Evolutionary conservation across 2,113 vertebrate genomes (phyloP).

Genomic region (Pelodiscus sinensis): DNA sequence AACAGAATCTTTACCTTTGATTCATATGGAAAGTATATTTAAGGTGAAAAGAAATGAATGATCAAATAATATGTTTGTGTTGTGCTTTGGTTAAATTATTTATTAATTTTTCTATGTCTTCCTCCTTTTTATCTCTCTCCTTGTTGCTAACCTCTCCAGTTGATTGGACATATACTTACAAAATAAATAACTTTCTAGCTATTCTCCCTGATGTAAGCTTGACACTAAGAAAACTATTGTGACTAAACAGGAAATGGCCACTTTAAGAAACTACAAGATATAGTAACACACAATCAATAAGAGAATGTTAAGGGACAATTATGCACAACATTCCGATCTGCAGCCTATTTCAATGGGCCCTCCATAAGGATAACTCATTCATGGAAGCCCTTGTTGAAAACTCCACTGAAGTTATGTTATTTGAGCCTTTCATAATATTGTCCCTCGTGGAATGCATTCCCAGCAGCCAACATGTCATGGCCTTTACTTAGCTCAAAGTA

Average conservation of each 20-base stretch:
- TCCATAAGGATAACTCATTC: neutral
- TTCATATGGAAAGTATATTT: neutral
- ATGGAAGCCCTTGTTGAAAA: neutral
- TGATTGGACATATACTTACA: neutral
- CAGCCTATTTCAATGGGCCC: rapidly evolving
- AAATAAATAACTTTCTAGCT: rapidly evolving
- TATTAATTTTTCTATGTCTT: too few relatives aligned
- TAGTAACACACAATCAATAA: neutral
- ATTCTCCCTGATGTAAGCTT: neutral
- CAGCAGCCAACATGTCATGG: neutral
- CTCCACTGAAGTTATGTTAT: neutral
- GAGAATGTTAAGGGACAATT: neutral
- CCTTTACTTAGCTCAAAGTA: neutral
- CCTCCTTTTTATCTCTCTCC: neutral
- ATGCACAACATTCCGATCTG: neutral
- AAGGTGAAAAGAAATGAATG: neutral
- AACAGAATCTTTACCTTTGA: neutral
- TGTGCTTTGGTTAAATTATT: too few relatives aligned
- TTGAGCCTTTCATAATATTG: neutral
- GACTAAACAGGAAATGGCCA: neutral
- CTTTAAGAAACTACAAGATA: neutral
- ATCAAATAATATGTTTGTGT: too few relatives aligned
- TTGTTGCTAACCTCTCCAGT: neutral
- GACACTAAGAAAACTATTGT: neutral
- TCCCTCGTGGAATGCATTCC: neutral